phyloP scores from a whole-genome alignment of 2,113 vertebrate genomes.

The Psittacara wagleri region DNA sequence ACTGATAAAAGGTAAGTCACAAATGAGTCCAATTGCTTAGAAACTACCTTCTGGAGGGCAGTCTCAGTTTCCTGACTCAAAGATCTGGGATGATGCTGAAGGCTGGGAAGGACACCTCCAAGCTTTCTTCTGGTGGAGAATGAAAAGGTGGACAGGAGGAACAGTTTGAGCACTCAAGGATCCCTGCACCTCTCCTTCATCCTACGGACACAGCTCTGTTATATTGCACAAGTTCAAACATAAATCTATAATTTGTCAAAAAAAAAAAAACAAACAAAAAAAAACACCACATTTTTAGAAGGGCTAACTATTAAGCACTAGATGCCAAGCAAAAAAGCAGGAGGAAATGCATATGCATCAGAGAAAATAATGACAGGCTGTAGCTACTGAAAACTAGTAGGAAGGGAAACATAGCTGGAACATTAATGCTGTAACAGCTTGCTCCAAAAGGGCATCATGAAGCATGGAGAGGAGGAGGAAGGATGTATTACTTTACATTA shows the following conservation, averaged over 20 bases:
- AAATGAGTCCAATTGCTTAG: neutral
- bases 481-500: neutral
- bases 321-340: neutral
- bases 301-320: neutral
- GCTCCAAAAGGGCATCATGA: neutral
- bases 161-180: neutral
- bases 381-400: neutral
- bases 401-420: constrained; percentile 9
- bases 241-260: neutral
- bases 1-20: neutral
- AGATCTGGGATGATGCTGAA: neutral
- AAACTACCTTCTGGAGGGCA: neutral
- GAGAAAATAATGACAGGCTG: neutral
- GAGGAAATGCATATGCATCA: neutral
- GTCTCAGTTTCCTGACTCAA: neutral
- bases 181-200: neutral
- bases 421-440: neutral
- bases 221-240: neutral
- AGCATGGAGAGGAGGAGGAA: neutral
- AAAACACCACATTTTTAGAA: neutral
- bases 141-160: neutral
- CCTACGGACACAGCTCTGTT: neutral
- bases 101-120: neutral
- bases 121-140: neutral
- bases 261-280: neutral